These are phyloP conservation scores for Myopa testacea DNA, from an alignment of 2,888 invertebrate species.

Conservation along the genomic window DNA sequence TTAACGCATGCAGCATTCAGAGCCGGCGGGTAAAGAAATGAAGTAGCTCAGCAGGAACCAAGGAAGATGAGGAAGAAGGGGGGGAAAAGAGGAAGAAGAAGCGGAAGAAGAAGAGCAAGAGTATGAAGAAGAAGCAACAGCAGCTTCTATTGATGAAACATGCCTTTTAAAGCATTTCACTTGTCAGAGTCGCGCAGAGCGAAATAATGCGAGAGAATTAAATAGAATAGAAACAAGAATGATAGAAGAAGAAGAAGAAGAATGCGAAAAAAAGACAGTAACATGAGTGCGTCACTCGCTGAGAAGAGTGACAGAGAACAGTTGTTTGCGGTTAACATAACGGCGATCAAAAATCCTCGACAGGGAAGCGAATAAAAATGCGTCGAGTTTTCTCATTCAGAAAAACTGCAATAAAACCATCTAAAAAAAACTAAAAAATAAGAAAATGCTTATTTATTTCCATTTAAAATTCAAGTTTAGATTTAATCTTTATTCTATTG, in stretches of 20 bases:
- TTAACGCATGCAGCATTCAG: too few relatives aligned
- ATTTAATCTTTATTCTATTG: too few relatives aligned
- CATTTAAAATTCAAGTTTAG: too few relatives aligned
- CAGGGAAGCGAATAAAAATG: background rate
- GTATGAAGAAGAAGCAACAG: background rate
- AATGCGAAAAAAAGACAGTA: background rate
- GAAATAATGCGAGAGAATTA: background rate
- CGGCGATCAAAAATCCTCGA: background rate
- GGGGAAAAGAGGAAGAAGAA: too few relatives aligned
- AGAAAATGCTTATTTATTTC: too few relatives aligned
- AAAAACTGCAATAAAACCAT: too few relatives aligned
- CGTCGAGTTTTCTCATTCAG: background rate
- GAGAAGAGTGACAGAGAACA: background rate
- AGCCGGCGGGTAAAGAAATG: too few relatives aligned
- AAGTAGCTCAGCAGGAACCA: too few relatives aligned
- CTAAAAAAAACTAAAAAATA: too few relatives aligned
- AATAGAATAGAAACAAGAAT: constrained; percentile 11
- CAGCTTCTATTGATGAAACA: background rate
- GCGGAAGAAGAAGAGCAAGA: too few relatives aligned
- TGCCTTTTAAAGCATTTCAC: background rate
- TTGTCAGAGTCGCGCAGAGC: background rate
- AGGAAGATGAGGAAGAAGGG: too few relatives aligned
- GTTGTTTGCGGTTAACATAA: background rate
- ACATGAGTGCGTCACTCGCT: background rate
- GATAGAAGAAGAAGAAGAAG: constrained; percentile 43